Conservation (phyloP, 1,140 invertebrate species). For the Argopecten irradians region DNA sequence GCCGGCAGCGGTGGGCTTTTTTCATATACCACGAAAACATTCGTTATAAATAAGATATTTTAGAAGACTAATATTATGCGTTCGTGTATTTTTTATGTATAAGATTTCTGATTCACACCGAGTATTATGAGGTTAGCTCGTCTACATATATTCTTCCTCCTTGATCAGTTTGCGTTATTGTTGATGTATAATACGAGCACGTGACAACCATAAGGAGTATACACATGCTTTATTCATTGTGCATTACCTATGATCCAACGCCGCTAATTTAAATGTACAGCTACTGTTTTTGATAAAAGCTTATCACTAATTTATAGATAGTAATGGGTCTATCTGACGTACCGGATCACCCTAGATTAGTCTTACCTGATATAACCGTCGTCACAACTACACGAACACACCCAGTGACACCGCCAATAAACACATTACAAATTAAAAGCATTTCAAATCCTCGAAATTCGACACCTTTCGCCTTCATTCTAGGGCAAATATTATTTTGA, state of each 20-base stretch:
- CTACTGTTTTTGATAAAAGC: not conserved
- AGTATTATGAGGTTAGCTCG: no score
- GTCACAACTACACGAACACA: not conserved
- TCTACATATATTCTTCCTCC: no score
- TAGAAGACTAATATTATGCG: no score
- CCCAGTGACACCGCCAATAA: not conserved
- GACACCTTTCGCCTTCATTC: not conserved
- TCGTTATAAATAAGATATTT: no score
- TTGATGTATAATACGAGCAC: not conserved
- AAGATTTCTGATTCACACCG: no score
- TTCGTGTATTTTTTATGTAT: no score
- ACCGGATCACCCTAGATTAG: not conserved
- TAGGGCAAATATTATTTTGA: not conserved
- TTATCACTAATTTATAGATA: not conserved
- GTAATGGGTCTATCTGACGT: not conserved
- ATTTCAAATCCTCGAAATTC: not conserved
- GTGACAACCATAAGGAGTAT: not conserved
- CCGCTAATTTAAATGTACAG: not conserved
- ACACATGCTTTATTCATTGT: not conserved
- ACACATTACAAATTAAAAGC: not conserved
- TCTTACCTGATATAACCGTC: not conserved
- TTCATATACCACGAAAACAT: no score
- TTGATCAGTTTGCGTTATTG: no score
- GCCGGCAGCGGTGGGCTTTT: no score
- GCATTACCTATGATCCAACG: not conserved